A percentile compares a stretch with the other conserved stretches of the same genome.
Evolutionary conservation across 1,140 invertebrate species (phyloP).

Genomic region (Ectropis grisescens): DNA sequence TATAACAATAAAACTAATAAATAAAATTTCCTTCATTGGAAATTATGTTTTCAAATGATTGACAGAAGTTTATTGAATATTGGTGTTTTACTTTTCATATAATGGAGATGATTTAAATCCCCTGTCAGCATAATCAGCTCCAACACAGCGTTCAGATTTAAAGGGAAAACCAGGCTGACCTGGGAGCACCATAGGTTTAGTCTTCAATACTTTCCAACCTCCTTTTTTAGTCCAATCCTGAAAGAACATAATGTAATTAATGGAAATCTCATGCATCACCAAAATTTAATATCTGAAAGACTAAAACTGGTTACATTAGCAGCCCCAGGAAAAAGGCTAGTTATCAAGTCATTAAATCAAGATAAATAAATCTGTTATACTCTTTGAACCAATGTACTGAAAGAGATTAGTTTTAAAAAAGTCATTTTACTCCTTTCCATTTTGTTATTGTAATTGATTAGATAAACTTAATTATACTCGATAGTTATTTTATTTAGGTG

Average conservation of each 20-base stretch:
- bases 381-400: no score
- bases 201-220: constrained; percentile 74
- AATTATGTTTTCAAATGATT: constrained; percentile 5
- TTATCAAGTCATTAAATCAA: no score
- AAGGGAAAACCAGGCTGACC: constrained; percentile 77
- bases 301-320: no score
- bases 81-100: constrained; percentile 43
- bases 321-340: no score
- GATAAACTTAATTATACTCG: no score
- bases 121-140: constrained; percentile 75
- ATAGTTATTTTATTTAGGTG: no score
- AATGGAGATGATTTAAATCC: constrained; percentile 76
- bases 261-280: neutral
- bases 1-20: no score
- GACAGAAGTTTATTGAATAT: constrained; percentile 4
- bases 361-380: no score
- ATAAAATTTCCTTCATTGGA: constrained; percentile 1
- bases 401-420: no score
- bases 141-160: constrained; percentile 66
- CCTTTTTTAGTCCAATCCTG: constrained; percentile 80
- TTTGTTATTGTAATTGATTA: no score
- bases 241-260: constrained; percentile 15
- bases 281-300: no score
- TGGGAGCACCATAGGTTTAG: constrained; percentile 70
- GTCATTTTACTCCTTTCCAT: no score